phyloP scores from a whole-genome alignment of 2,888 invertebrate species.

The Calliphora vomitoria region DNA sequence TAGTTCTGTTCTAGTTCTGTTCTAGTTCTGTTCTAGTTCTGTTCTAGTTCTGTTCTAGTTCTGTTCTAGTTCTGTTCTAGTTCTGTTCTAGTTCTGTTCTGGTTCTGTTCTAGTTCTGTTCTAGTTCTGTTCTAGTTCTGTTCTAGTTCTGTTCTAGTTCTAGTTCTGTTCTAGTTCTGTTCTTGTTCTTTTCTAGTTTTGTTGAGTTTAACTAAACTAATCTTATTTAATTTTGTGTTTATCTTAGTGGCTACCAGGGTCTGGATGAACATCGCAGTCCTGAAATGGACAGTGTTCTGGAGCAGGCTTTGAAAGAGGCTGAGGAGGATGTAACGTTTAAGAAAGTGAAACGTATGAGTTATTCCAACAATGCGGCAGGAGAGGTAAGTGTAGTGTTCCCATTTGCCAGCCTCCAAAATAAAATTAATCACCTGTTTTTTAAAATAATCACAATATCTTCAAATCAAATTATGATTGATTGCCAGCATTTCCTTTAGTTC shows the following conservation, averaged over 20 bases:
- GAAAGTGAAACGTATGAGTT: slow-evolving; percentile 90
- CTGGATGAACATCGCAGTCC: slow-evolving; percentile 83
- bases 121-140: no score
- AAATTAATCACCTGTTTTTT: no score
- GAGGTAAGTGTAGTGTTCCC: slow-evolving; percentile 85
- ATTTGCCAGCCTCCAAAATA: no score
- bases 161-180: no score
- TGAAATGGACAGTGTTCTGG: slow-evolving; percentile 87
- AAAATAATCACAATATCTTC: no score
- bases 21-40: no score
- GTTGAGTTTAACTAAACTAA: background rate
- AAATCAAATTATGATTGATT: background rate
- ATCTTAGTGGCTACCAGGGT: slow-evolving; percentile 78
- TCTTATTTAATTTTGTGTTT: background rate
- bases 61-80: no score
- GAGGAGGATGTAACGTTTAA: slow-evolving; percentile 89
- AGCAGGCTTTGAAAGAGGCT: slow-evolving; percentile 89
- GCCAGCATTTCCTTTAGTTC: no score
- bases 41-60: no score
- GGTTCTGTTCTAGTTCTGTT: background rate
- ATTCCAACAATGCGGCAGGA: slow-evolving; percentile 89
- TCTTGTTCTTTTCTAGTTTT: no score
- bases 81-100: background rate
- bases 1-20: background rate
- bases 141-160: no score